Base-by-base conservation (phyloP, 2,888 invertebrate genomes). In the Ferdinandea cuprea region DNA sequence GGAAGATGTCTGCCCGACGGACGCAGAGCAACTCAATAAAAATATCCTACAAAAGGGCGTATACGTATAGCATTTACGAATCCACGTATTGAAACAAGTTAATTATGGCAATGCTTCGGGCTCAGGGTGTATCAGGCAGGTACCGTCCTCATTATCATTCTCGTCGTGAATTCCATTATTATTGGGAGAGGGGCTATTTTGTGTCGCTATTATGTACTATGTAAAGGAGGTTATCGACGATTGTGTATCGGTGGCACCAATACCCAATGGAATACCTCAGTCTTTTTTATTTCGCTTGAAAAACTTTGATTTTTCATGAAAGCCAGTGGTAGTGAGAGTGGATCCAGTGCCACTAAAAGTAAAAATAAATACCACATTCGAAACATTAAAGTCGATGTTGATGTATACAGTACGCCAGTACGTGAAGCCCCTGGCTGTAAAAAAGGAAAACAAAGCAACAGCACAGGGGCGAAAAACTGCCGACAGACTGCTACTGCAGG, bases 131-230 rank as follows among this genome's bases (percentile, higher is more conserved):
- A 65, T 9, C 44, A 44, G 44, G 44, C 25, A n/a, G n/a, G 50
- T 52, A 66, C 65, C 58, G 65, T 65, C 32, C 59, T 79, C 73
- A 79, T 79, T 79, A 79, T 54, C 73, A 79, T 79, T 50, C 78
- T 54, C 50, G 30, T 17, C 66, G 52, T 73, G 78, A 73, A 66
- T 61, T 79, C 73, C 54, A 73, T 79, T 79, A 73, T 73, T n/a
- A n/a, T 66, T 58, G 59, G 11, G n/a, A 50, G 50, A 42, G 40
- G 17, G 3, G n/a, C n/a, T n/a, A n/a, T n/a, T 1, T 8, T 15
- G 11, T 5, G 7, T n/a, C 21, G n/a, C 21, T 32, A 11, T 37
- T 46, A 13, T 28, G n/a, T 17, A 35, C 17, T 0, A 3, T 5
- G 42, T 6, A 13, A 13, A 17, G 30, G 30, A 4, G 17, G 28